Conservation (phyloP, 2,113 vertebrate species). For the Tauraco erythrolophus region DNA sequence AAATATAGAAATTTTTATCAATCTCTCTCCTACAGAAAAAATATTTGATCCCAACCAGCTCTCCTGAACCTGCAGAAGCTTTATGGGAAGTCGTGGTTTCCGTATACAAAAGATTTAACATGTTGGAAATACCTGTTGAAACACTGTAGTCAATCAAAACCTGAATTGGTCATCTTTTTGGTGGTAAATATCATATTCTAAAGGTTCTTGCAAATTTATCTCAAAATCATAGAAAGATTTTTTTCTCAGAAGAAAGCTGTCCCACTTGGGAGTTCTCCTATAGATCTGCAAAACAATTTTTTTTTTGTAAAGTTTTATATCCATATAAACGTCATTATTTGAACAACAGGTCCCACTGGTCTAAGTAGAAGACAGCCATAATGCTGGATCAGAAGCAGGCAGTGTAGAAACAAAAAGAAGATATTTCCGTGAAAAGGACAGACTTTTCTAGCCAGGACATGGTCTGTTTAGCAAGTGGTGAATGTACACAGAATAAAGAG, state of each 20-base stretch:
- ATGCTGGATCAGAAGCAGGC: background rate
- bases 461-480: background rate
- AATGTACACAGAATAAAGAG: background rate
- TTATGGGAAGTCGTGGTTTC: background rate
- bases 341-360: background rate
- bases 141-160: background rate
- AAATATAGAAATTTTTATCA: background rate
- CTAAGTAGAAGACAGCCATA: background rate
- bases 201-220: background rate
- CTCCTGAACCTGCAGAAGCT: background rate
- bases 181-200: background rate
- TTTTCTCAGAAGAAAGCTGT: background rate
- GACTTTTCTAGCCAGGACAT: background rate
- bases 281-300: background rate
- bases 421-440: background rate
- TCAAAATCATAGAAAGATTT: background rate
- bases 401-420: background rate
- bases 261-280: background rate
- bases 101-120: background rate
- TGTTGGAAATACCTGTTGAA: background rate
- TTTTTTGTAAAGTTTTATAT: background rate
- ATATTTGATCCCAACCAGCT: background rate
- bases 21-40: background rate
- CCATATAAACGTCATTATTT: background rate
- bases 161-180: background rate